Evolutionary conservation across 1,140 invertebrate species (phyloP).

Genomic region (Drosophila leontia): DNA sequence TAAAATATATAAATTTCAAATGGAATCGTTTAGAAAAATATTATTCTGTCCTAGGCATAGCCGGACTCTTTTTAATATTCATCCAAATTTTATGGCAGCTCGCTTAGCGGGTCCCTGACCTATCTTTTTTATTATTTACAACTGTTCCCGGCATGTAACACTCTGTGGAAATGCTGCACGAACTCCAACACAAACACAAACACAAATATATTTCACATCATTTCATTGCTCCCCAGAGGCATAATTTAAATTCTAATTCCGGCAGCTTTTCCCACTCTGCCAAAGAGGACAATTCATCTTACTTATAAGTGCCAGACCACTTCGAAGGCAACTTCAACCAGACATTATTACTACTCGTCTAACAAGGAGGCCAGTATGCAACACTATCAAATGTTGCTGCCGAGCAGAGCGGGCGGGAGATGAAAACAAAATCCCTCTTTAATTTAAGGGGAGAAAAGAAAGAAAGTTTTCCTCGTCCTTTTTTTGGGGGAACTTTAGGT

Average conservation of each 20-base stretch:
- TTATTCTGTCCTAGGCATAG: neutral
- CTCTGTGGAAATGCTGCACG: constrained; percentile 9
- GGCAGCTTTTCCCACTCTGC: constrained; percentile 24
- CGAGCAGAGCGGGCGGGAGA: neutral
- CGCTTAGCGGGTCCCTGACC: constrained; percentile 27
- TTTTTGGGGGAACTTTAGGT: constrained; percentile 61
- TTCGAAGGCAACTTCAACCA: constrained; percentile 58
- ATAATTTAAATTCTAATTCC: constrained; percentile 80
- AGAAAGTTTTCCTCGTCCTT: constrained; percentile 50
- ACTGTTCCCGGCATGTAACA: constrained; percentile 12
- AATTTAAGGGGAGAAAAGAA: constrained; percentile 38
- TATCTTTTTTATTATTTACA: constrained; percentile 45
- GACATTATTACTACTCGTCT: constrained; percentile 58
- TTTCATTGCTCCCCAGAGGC: constrained; percentile 45
- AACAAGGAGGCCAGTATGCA: constrained; percentile 65
- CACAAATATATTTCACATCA: constrained; percentile 39
- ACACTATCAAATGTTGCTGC: constrained; percentile 65
- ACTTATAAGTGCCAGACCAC: constrained; percentile 68
- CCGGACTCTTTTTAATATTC: constrained; percentile 15
- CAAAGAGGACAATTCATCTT: constrained; percentile 71
- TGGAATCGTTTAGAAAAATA: neutral
- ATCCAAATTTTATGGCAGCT: neutral
- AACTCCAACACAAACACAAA: constrained; percentile 13
- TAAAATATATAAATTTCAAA: neutral
- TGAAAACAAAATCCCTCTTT: constrained; percentile 59